phyloP scores from a whole-genome alignment of 2,113 vertebrate genomes.

The Rhadina sibilatrix region DNA sequence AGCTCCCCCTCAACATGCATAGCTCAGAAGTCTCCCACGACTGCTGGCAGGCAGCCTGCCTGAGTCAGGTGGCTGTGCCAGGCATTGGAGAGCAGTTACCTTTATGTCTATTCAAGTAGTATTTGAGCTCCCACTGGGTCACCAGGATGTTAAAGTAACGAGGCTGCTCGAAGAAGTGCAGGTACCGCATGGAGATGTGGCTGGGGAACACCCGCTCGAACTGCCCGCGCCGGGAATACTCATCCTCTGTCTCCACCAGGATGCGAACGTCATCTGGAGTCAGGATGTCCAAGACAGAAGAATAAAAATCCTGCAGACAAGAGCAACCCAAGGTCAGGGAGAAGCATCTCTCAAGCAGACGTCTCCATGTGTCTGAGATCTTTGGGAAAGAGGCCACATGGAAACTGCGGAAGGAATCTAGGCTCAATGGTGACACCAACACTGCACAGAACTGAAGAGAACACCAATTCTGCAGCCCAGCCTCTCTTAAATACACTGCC shows the following conservation, averaged over 20 bases:
- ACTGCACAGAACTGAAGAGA: neutral
- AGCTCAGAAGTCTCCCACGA: neutral
- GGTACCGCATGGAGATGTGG: conserved; percentile 83
- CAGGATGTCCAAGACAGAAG: conserved; percentile 85
- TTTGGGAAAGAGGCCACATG: neutral
- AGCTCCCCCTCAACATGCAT: neutral
- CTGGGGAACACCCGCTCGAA: conserved; percentile 92
- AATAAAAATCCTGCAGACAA: conserved; percentile 80
- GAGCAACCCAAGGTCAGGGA: neutral
- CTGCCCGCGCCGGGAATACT: conserved; percentile 84
- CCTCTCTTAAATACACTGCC: neutral
- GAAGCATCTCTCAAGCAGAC: neutral
- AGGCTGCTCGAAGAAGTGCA: conserved; percentile 89
- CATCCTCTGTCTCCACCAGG: conserved; percentile 89
- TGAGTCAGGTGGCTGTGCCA: neutral
- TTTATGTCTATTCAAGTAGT: conserved; percentile 80
- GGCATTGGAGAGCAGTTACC: conserved; percentile 63
- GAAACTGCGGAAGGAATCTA: neutral
- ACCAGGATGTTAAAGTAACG: conserved; percentile 93
- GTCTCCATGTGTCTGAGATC: neutral
- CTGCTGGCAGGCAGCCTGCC: neutral
- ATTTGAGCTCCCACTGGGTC: conserved; percentile 91
- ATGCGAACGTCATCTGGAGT: conserved; percentile 89
- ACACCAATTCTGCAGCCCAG: neutral
- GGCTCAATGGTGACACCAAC: neutral